Evolutionary conservation across 1,140 invertebrate species (phyloP).

Genomic region (Tetramorium parvispinum): DNA sequence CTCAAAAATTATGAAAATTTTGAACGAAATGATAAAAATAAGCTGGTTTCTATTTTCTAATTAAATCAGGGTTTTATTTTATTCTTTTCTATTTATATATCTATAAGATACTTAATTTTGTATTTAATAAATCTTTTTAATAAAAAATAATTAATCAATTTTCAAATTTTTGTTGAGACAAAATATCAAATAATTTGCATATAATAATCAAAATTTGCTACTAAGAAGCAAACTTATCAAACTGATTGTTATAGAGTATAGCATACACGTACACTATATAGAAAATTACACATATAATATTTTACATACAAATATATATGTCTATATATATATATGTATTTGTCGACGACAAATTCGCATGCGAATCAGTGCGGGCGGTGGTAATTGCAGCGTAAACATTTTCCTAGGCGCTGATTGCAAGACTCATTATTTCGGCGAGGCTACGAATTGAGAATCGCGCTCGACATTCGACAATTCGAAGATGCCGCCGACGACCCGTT

Average conservation of each 20-base stretch:
- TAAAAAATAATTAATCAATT: neutral
- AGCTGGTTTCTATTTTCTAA: neutral
- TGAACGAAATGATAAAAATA: neutral
- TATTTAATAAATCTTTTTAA: neutral
- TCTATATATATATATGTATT: neutral
- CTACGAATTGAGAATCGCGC: constrained; percentile 76
- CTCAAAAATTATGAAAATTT: neutral
- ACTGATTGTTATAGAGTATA: neutral
- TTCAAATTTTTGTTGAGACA: neutral
- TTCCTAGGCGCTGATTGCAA: constrained; percentile 80
- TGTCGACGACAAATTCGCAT: constrained; percentile 44
- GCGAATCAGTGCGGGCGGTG: constrained; percentile 48
- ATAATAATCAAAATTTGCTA: neutral
- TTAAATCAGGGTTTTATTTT: neutral
- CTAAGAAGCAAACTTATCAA: neutral
- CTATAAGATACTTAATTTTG: neutral
- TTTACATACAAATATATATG: neutral
- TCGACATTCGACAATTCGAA: constrained; percentile 77
- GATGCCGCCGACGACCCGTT: constrained; percentile 52
- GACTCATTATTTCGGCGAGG: constrained; percentile 82
- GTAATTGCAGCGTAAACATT: constrained; percentile 84
- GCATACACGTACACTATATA: neutral
- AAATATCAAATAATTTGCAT: constrained; percentile 6
- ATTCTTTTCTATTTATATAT: neutral
- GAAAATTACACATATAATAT: neutral